phyloP scores from a whole-genome alignment of 2,888 invertebrate species.

The Subacronicta megacephala region DNA sequence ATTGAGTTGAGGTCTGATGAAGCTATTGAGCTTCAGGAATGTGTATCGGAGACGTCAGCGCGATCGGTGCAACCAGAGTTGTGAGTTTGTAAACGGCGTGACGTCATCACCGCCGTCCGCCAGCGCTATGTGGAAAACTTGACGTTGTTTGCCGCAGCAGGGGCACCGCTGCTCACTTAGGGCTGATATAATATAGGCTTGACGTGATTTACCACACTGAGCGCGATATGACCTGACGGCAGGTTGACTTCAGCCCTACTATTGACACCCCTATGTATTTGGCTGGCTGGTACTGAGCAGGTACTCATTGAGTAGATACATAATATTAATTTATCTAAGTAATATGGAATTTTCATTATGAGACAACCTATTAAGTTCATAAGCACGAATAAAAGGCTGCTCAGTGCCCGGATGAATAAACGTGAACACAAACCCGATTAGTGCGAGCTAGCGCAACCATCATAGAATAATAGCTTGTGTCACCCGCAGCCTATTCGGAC shows the following conservation, averaged over 20 bases:
- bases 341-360: constrained; percentile 1
- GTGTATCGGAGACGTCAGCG: too few relatives aligned
- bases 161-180: constrained; percentile 41
- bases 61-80: too few relatives aligned
- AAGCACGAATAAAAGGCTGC: background rate
- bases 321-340: background rate
- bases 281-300: too few relatives aligned
- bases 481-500: background rate
- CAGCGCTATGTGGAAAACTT: too few relatives aligned
- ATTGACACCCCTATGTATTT: background rate
- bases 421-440: constrained; percentile 35
- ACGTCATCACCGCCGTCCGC: too few relatives aligned
- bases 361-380: background rate
- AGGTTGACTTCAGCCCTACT: background rate
- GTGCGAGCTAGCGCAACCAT: constrained; percentile 21
- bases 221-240: background rate
- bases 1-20: too few relatives aligned
- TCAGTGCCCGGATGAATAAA: constrained; percentile 19
- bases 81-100: too few relatives aligned
- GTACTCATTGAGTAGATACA: background rate
- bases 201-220: constrained; percentile 17
- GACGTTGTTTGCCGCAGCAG: background rate
- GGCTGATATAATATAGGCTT: constrained; percentile 26
- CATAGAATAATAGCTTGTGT: constrained; percentile 14
- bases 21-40: too few relatives aligned